Conservation (phyloP, 37 sponge, comb jelly and placozoan genomes). For the Oopsacas minuta region DNA sequence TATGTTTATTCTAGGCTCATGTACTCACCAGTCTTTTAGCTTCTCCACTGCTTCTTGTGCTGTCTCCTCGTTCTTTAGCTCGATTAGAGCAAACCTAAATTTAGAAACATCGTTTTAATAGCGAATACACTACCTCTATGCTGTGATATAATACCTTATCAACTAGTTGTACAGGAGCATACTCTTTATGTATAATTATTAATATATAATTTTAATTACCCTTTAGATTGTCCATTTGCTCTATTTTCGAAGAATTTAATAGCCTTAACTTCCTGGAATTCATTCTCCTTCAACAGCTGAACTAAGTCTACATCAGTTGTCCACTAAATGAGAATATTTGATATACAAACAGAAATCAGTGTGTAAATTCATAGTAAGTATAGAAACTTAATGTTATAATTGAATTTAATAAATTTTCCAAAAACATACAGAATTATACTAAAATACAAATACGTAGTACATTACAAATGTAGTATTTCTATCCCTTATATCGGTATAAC, state of each 20-base stretch:
- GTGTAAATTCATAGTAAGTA: neutral
- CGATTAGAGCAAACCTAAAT: conserved; percentile 50
- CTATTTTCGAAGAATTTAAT: conserved; percentile 89
- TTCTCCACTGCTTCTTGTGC: conserved; percentile 42
- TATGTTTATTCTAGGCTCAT: neutral
- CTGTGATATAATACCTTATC: neutral
- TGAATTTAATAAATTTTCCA: neutral
- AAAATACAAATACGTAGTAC: neutral
- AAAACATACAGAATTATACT: neutral
- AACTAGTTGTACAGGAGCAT: too few species aligned
- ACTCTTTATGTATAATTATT: too few species aligned
- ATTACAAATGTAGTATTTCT: neutral
- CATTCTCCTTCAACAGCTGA: conserved; percentile 32
- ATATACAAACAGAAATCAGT: neutral
- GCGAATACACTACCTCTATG: neutral
- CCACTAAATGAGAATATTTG: conserved; percentile 51
- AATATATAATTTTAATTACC: too few species aligned
- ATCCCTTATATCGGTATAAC: neutral
- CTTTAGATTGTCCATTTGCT: conserved; percentile 91
- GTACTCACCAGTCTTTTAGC: conserved; percentile 44
- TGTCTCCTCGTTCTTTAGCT: conserved; percentile 39
- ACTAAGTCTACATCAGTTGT: conserved; percentile 75
- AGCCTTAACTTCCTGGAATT: conserved; percentile 38
- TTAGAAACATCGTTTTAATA: neutral
- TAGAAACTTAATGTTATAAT: neutral